These are phyloP conservation scores for Serranus cabrilla DNA, from an alignment of 2,797 vertebrate species.

Conservation along the genomic window DNA sequence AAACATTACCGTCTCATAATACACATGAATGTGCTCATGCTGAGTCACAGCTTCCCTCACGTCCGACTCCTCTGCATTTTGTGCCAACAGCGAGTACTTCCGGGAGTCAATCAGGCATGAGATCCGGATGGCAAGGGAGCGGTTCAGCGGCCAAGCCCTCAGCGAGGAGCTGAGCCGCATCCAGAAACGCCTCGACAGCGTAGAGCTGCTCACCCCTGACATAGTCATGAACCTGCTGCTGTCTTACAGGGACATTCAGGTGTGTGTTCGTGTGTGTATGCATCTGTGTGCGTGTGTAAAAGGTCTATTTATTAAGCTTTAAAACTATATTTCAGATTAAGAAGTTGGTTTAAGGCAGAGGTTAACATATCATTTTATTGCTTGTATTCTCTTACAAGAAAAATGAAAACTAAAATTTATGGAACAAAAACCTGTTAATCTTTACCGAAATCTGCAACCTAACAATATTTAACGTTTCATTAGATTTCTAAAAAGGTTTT, in stretches of 20 bases:
- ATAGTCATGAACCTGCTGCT: constrained; percentile 93
- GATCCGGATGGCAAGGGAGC: constrained; percentile 90
- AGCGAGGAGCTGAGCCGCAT: constrained; percentile 89
- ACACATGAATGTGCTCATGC: not conserved
- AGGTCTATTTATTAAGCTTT: not conserved
- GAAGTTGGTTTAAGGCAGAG: too few species aligned
- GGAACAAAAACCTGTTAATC: too few species aligned
- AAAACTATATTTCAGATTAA: too few species aligned
- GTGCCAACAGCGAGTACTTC: constrained; percentile 88
- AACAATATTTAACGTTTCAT: not conserved
- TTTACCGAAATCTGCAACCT: too few species aligned
- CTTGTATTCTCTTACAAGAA: too few species aligned
- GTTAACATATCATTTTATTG: too few species aligned
- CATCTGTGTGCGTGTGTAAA: not conserved
- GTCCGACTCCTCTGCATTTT: constrained; percentile 13
- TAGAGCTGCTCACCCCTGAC: constrained; percentile 92
- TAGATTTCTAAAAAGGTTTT: not conserved
- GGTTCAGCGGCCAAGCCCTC: constrained; percentile 86
- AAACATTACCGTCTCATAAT: constrained; percentile 23
- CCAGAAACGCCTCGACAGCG: constrained; percentile 91
- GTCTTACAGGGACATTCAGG: constrained; percentile 94
- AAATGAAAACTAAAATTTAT: too few species aligned
- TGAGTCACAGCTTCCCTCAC: not conserved
- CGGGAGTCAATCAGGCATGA: constrained; percentile 90
- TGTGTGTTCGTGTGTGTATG: constrained; percentile 32